Percentiles rank a stretch among this genome's conserved stretches.
phyloP scores from a whole-genome alignment of 2,113 vertebrate genomes.

The Lates calcarifer region DNA sequence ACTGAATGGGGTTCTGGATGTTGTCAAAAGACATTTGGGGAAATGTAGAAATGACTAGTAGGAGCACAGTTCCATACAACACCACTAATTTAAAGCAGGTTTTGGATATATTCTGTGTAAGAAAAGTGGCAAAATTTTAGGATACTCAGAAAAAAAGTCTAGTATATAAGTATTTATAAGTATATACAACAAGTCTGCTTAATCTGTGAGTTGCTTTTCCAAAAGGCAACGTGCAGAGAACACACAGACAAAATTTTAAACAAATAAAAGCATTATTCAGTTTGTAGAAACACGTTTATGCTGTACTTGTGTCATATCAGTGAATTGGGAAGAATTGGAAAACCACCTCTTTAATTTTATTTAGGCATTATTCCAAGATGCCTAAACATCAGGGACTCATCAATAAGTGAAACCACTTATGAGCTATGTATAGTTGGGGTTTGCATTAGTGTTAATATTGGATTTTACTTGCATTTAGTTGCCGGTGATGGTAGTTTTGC shows the following conservation, averaged over 20 bases:
- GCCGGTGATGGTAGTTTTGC: neutral
- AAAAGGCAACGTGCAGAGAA: slow-evolving; percentile 10
- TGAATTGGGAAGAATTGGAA: too few species aligned
- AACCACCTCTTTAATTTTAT: neutral
- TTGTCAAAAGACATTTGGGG: slow-evolving; percentile 7
- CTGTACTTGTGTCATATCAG: neutral
- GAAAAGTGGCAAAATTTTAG: neutral
- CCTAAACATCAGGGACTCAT: slow-evolving; percentile 11
- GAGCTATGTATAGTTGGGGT: neutral
- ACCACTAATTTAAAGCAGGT: neutral
- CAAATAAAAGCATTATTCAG: neutral
- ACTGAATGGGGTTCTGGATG: slow-evolving; percentile 5
- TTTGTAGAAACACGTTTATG: neutral
- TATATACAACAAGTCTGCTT: neutral
- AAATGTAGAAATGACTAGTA: slow-evolving; percentile 17
- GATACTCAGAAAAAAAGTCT: neutral
- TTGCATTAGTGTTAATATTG: neutral
- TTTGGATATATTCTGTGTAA: neutral
- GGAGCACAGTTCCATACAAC: slow-evolving; percentile 3
- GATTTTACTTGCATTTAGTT: neutral
- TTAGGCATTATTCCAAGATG: neutral
- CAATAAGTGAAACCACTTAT: slow-evolving; percentile 1
- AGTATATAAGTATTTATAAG: too few species aligned
- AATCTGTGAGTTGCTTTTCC: neutral
- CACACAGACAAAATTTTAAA: neutral